Conservation (phyloP, 2,113 vertebrate genomes). For the Syngnathus typhle region DNA sequence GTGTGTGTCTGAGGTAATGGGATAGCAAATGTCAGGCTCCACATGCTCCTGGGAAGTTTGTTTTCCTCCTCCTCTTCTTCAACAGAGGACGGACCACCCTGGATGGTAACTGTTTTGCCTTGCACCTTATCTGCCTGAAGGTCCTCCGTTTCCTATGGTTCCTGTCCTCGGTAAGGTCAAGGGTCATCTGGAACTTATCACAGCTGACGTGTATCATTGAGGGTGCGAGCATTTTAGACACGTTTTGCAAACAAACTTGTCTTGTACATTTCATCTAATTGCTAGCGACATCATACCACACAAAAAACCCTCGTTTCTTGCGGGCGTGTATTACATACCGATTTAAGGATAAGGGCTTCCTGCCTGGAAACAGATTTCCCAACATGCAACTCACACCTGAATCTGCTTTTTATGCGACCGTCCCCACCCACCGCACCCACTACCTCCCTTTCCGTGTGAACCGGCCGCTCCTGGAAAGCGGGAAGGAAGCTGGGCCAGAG, state of each 20-base stretch:
- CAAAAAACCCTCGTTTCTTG: background rate
- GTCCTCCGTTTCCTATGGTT: background rate
- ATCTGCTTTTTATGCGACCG: background rate
- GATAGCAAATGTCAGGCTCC: slow-evolving; percentile 63
- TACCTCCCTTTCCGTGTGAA: slow-evolving; percentile 46
- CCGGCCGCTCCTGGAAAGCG: slow-evolving; percentile 21
- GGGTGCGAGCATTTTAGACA: background rate
- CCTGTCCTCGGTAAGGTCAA: background rate
- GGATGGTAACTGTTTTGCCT: slow-evolving; percentile 38
- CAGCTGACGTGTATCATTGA: background rate
- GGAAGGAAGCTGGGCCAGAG: slow-evolving; percentile 46
- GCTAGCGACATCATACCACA: background rate
- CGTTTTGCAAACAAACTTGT: background rate
- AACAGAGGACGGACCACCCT: slow-evolving; percentile 63
- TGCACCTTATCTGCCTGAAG: slow-evolving; percentile 30
- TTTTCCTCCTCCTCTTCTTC: slow-evolving; percentile 22
- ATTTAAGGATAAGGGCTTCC: background rate
- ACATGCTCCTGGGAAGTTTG: slow-evolving; percentile 53
- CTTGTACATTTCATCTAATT: background rate
- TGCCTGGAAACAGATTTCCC: slow-evolving; percentile 1
- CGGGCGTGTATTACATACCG: background rate
- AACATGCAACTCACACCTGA: slow-evolving; percentile 4
- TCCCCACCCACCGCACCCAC: background rate
- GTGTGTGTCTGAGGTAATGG: slow-evolving; percentile 57
- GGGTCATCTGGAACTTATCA: background rate